These are phyloP conservation scores for Lissocephala sabroskyi DNA, from an alignment of 2,888 invertebrate genomes.

Conservation along the genomic window DNA sequence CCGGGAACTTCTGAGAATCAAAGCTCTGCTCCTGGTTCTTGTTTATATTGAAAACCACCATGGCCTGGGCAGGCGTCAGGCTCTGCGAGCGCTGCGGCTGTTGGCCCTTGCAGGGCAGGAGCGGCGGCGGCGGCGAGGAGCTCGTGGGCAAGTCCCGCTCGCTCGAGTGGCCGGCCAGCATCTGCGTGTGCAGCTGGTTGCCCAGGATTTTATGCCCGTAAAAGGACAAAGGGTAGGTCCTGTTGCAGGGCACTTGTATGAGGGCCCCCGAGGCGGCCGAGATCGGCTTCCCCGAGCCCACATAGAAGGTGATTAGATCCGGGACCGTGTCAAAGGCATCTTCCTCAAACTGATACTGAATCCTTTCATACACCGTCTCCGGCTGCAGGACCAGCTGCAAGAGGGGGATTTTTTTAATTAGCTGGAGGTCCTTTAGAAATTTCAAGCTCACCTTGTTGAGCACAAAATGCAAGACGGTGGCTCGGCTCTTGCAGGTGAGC, in stretches of 20 bases:
- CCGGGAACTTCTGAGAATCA: conserved; percentile 25
- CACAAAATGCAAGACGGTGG: conserved; percentile 88
- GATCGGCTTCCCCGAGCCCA: conserved; percentile 90
- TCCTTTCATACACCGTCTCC: conserved; percentile 91
- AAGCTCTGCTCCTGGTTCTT: conserved; percentile 34
- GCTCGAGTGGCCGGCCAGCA: conserved; percentile 71
- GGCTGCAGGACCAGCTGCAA: conserved; percentile 85
- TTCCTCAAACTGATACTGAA: conserved; percentile 95
- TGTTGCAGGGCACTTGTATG: conserved; percentile 88
- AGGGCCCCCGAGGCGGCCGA: conserved; percentile 91
- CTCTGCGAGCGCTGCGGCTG: conserved; percentile 85
- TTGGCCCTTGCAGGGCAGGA: conserved; percentile 75
- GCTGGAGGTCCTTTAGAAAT: not conserved
- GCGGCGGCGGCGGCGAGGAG: conserved; percentile 70
- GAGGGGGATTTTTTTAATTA: not conserved
- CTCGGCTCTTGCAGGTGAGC: conserved; percentile 88
- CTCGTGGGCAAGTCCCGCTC: conserved; percentile 27
- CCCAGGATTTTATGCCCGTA: conserved; percentile 78
- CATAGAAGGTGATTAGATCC: conserved; percentile 93
- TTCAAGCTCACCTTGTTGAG: conserved; percentile 83
- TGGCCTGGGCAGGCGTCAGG: conserved; percentile 77
- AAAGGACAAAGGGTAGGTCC: conserved; percentile 84
- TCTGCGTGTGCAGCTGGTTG: conserved; percentile 72
- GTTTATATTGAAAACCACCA: conserved; percentile 56
- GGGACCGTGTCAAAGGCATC: conserved; percentile 94